Conservation (phyloP, 2,888 invertebrate species). For the Euphydryas editha region DNA sequence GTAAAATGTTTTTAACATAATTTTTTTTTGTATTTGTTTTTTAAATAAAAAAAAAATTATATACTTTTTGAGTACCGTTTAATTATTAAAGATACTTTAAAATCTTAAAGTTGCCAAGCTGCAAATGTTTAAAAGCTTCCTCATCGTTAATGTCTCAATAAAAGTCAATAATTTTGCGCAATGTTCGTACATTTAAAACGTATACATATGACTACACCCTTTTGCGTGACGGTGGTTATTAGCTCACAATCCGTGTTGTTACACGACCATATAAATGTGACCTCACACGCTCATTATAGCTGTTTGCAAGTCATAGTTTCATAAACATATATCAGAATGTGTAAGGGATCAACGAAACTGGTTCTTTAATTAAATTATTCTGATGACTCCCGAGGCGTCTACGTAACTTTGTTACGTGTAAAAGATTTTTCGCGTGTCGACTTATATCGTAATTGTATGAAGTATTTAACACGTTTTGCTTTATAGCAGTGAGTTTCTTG, state of each 20-base stretch:
- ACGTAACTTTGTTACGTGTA: conserved; percentile 20
- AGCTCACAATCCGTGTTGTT: conserved; percentile 53
- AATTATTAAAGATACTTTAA: background rate
- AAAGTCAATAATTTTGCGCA: conserved; percentile 53
- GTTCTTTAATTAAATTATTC: conserved; percentile 30
- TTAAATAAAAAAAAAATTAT: too few relatives aligned
- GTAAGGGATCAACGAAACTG: conserved; percentile 12
- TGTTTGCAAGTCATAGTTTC: background rate
- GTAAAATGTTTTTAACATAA: too few relatives aligned
- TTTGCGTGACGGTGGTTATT: conserved; percentile 55
- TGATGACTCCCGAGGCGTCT: conserved; percentile 13
- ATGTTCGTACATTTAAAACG: conserved; percentile 53
- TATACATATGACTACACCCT: conserved; percentile 52
- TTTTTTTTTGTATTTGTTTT: too few relatives aligned
- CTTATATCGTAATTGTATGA: background rate
- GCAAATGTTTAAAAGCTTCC: conserved; percentile 5
- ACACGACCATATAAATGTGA: conserved; percentile 48
- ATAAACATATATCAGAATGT: background rate
- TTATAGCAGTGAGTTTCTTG: background rate
- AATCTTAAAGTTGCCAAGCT: background rate
- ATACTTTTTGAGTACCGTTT: too few relatives aligned
- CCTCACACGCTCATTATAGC: conserved; percentile 28
- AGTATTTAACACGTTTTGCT: background rate
- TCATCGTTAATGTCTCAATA: conserved; percentile 40
- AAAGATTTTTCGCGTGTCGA: conserved; percentile 30